These are phyloP conservation scores for Bombus picipes DNA, from an alignment of 1,140 invertebrate genomes.

Conservation along the genomic window DNA sequence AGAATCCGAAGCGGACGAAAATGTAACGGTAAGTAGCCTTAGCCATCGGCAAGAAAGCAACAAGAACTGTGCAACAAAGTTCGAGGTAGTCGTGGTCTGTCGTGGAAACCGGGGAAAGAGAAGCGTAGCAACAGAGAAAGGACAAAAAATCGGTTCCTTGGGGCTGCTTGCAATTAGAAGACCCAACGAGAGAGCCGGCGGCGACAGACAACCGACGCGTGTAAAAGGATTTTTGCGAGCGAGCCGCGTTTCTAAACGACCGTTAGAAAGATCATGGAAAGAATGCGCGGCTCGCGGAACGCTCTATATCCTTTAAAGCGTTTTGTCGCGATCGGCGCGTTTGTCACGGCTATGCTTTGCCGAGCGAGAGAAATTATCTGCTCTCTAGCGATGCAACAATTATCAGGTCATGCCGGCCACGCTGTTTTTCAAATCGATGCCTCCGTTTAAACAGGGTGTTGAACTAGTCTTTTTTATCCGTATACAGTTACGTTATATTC, in stretches of 20 bases:
- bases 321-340: constrained; percentile 20
- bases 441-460: background rate
- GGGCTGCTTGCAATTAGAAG: background rate
- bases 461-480: too few relatives aligned
- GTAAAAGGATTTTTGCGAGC: background rate
- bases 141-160: background rate
- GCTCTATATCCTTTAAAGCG: constrained; percentile 8
- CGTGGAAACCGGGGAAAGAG: background rate
- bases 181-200: background rate
- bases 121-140: background rate
- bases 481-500: too few relatives aligned
- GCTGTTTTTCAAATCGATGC: constrained; percentile 3
- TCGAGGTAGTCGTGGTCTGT: background rate
- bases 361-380: too few relatives aligned
- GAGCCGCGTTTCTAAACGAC: background rate
- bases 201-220: background rate
- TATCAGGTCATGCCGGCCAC: background rate
- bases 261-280: constrained; percentile 31
- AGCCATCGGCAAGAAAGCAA: background rate
- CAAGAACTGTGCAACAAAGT: background rate
- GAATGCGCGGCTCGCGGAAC: constrained; percentile 28
- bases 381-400: background rate
- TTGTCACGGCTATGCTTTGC: constrained; percentile 26
- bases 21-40: background rate
- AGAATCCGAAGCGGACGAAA: background rate